Base-by-base conservation (phyloP, 2,888 invertebrate species). In the Spodoptera littoralis region DNA sequence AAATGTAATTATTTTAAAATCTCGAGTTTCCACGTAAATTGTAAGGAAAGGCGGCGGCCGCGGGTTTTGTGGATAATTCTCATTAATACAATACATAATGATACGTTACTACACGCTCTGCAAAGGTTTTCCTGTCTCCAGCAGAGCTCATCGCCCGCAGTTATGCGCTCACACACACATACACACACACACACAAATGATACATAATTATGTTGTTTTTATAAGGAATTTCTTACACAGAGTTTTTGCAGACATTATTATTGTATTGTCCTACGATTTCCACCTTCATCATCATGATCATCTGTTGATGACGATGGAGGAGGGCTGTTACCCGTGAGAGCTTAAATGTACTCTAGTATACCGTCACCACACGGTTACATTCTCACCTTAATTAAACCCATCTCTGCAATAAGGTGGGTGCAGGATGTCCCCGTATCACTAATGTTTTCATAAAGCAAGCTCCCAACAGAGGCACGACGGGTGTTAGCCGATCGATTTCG, bases 401-500 rank as follows among this genome's bases (percentile, higher is more conserved):
- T 45, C 44, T 53, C 43, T 30, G 50, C 44, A 59, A 45, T 9
- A 30, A 9, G 46, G 46, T 27, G 46, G 46, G 46, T 27, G 46
- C 69, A 53, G 73, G 73, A 73, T 59, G 44, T 68, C 47, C 52
- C 27, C 52, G 49, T 56, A 47, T 13, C 52, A 11, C 42, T 53
- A 67, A 71, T 73, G 68, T 73, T 62, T 63, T 60, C 63, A 73
- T 73, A 73, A 68, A 71, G 9, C 42, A 27, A 41, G 49, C 52
- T 30, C 24, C 12, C 30, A 43, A 48, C 43, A 36, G 43, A 27
- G 27, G 42, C 44, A n/a, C 55, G 9, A 8, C 9, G 36, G 54
- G 60, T 68, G 68, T 64, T 62, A 80, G 56, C 57, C 70, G 62
- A 76, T 72, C 71, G 64, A 64, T 66, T 76, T 77, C 72, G 82